A percentile compares a stretch with the other conserved stretches of the same genome.
Conservation (phyloP, 2,113 vertebrate species). For the Lates calcarifer region DNA sequence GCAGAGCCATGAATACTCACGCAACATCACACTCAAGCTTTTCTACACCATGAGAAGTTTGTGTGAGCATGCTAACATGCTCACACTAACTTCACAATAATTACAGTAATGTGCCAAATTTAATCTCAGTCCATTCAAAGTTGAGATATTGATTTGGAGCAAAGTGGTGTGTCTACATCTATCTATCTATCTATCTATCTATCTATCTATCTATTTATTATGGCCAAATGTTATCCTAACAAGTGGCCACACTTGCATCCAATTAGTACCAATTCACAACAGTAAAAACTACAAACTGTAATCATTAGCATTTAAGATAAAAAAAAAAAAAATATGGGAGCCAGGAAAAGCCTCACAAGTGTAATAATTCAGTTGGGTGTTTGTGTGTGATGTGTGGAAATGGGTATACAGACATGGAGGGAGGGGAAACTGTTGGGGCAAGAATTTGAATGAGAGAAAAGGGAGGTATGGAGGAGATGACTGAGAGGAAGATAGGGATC, state of each 20-base stretch:
- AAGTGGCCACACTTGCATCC: background rate
- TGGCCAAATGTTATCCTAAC: background rate
- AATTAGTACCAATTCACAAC: no score
- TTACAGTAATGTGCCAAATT: no score
- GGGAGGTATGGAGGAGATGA: slow-evolving; percentile 26
- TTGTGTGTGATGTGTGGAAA: slow-evolving; percentile 6
- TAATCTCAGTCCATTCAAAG: no score
- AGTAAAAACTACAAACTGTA: background rate
- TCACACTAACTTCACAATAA: no score
- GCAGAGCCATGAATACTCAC: background rate
- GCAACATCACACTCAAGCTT: no score
- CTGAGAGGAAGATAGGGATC: slow-evolving; percentile 63
- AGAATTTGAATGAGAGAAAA: slow-evolving; percentile 56
- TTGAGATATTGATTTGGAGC: no score
- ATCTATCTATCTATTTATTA: no score
- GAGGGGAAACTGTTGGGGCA: slow-evolving; percentile 2
- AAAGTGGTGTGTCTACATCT: no score
- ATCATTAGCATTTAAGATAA: background rate
- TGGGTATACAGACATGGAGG: slow-evolving; percentile 11
- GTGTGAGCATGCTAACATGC: no score
- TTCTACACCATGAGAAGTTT: no score
- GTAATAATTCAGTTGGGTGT: background rate
- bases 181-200: no score
- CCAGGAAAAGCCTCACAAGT: background rate
- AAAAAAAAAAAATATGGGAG: background rate